Percentiles rank a stretch among this genome's conserved stretches.
These are phyloP conservation scores for Theropithecus gelada DNA, from an alignment of 2,113 vertebrate species.

Conservation along the genomic window DNA sequence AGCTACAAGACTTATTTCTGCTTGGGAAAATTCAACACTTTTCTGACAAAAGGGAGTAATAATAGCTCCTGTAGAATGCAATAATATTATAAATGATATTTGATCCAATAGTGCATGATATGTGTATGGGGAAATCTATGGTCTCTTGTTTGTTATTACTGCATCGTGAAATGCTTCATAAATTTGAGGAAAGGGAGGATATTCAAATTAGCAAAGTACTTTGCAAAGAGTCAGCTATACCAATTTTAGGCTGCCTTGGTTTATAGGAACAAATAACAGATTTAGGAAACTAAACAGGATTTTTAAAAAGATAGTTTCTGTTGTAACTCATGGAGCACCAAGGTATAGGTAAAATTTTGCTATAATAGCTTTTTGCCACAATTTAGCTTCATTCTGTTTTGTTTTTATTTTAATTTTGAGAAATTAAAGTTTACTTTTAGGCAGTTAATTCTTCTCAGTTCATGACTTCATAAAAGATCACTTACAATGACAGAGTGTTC, in stretches of 20 bases:
- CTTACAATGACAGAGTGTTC: not conserved
- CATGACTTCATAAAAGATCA: not conserved
- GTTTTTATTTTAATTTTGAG: not conserved
- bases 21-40: conserved; percentile 60
- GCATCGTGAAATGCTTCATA: conserved; percentile 44
- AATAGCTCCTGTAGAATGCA: conserved; percentile 67
- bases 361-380: not conserved
- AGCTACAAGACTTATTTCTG: conserved; percentile 72
- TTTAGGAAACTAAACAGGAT: not conserved
- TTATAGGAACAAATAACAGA: not conserved
- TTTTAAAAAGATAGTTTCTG: not conserved
- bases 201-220: not conserved
- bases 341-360: not conserved
- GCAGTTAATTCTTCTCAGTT: not conserved
- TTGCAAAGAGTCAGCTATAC: not conserved
- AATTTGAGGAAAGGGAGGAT: not conserved
- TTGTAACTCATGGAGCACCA: not conserved
- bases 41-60: conserved; percentile 70
- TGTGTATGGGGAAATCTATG: not conserved
- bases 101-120: conserved; percentile 47
- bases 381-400: not conserved
- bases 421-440: conserved; percentile 3
- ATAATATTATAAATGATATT: conserved; percentile 68
- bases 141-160: conserved; percentile 51
- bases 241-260: not conserved